Evolutionary conservation across 2,113 vertebrate species (phyloP), one percentile per base, ranked within the genome.

Genomic region (Colinus virginianus): DNA sequence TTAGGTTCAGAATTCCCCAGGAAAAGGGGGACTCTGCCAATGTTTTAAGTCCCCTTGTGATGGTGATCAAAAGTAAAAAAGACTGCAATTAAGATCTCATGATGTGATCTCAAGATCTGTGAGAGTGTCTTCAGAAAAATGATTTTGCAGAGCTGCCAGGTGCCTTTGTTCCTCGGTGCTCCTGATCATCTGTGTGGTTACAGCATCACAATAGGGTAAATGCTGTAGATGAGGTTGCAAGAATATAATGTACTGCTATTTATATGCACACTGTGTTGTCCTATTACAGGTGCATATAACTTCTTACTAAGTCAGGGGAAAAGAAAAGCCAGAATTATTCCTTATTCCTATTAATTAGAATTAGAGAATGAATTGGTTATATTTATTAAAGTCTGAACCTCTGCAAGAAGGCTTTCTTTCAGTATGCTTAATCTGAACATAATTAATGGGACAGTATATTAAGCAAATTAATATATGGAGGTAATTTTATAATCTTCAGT

Each of bases 311-410:
- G 55, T 26, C 42, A 74, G 26, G 25, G 40, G 62, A 21, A 58
- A 81, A 72, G 61, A 83, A 86, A 79, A 48, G 5, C 7, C 45
- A 42, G 9, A 42, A 85, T 77, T 77, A 79, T 62, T 91, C 59
- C 23, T 85, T 55, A 79, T 16, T 34, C 42, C 14, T 83, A 67
- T 40, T 67, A 59, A 82, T 58, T 53, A 92, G n/a, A 95, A 95
- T 58, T 79, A 84, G 82, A 32, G n/a, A 89, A 87, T 12, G 0
- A 89, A 62, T 77, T 26, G 69, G 5, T 48, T 69, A 55, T 66
- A 77, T 63, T 82, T 87, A 34, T 72, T 28, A 45, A 64, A 84
- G 43, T 38, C 40, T 87, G 82, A 82, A 78, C 13, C 11, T 82
- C 48, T 69, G 43, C 49, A 53, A 71, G 51, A 81, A 40, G 13